Evolutionary conservation across 2,797 vertebrate genomes (phyloP).

Genomic region (Darevskia mixta): DNA sequence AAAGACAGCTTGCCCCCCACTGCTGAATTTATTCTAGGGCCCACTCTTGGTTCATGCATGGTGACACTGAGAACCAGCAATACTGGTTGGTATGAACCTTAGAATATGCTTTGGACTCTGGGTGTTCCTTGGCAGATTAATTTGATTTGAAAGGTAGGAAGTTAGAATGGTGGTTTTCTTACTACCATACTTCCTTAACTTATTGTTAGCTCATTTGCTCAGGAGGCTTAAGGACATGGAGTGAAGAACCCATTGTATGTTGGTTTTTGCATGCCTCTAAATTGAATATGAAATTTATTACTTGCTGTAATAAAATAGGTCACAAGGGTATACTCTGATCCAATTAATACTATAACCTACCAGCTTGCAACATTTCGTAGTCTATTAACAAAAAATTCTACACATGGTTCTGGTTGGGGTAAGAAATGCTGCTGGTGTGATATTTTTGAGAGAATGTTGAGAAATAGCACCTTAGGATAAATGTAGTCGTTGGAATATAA

Average conservation of each 20-base stretch:
- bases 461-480: slow-evolving; percentile 39
- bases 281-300: slow-evolving; percentile 57
- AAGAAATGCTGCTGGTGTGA: slow-evolving; percentile 36
- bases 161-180: background rate
- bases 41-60: no score
- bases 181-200: background rate
- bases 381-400: slow-evolving; percentile 55
- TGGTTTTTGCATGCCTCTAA: slow-evolving; percentile 64
- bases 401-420: slow-evolving; percentile 54
- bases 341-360: slow-evolving; percentile 57
- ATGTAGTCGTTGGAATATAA: background rate
- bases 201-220: slow-evolving; percentile 31
- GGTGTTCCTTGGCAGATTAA: background rate
- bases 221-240: slow-evolving; percentile 38
- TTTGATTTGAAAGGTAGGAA: background rate
- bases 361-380: slow-evolving; percentile 24
- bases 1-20: background rate
- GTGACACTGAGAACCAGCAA: background rate
- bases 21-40: background rate
- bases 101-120: background rate
- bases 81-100: no score
- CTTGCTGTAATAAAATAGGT: slow-evolving; percentile 65
- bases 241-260: slow-evolving; percentile 57
- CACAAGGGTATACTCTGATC: slow-evolving; percentile 63
- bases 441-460: slow-evolving; percentile 62